Evolutionary conservation across 2,888 invertebrate genomes (phyloP), one percentile per base, ranked within the genome.

Genomic region (Periphyllus acericola): DNA sequence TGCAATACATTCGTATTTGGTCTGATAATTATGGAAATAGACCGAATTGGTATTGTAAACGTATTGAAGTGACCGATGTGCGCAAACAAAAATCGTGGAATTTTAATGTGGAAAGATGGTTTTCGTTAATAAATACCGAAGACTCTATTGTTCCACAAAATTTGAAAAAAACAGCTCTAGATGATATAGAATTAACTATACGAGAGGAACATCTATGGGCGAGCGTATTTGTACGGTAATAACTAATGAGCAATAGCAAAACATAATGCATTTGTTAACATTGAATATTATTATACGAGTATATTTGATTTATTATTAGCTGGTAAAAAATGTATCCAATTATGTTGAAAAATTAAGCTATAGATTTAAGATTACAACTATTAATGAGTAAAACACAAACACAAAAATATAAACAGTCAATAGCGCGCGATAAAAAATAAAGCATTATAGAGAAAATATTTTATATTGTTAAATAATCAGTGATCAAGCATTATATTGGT

Each of bases 21-120:
- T 36, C 68, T 29, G 88, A 89, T 60, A 79, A 74, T 76, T 52
- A 46, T 36, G 89, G 89, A 52, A 36, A 32, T 14, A n/a, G 52
- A 19, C 89, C 89, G 6, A 81, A 60, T 6, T 89, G 89, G 89
- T 89, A 89, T 83, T 90, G 90, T 75, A 83, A 89, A 11, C 89
- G 89, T 36, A 78, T 90, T 17, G 72, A 89, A 40, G 89, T 90
- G 4, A 89, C 83, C 14, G 90, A 90, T 66, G 52, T 90, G 4
- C 82, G 74, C 1, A 60, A 6, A 25, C 11, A 25, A 0, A 76
- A 40, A 29, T 66, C 36, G 25, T 78, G 76, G 66, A 36, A 68
- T 76, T 84, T 84, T 8, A 32, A 25, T 21, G 60, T 76, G 17
- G 84, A 84, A 76, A 66, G 46, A 46, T 84, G 84, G 84, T 84